These are phyloP conservation scores for Dolichotis patagonum DNA, from an alignment of 2,113 vertebrate species.

Conservation along the genomic window DNA sequence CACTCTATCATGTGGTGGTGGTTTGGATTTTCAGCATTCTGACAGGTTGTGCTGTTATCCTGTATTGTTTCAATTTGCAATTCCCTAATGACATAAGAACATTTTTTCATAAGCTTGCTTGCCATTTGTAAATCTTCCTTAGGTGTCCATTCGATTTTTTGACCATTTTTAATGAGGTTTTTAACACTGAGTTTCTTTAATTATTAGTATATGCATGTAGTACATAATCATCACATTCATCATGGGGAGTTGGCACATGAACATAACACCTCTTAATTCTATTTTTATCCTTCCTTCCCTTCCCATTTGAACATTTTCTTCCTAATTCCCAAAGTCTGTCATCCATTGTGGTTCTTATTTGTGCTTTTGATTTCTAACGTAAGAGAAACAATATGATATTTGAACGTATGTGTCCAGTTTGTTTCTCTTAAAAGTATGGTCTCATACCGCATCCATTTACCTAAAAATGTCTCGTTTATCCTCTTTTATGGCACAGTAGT, in stretches of 20 bases:
- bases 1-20: background rate
- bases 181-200: background rate
- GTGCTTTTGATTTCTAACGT: background rate
- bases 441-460: background rate
- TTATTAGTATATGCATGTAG: background rate
- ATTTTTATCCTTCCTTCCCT: background rate
- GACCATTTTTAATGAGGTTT: background rate
- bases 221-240: background rate
- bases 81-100: conserved; percentile 12
- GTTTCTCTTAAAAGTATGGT: background rate
- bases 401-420: background rate
- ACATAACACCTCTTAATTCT: background rate
- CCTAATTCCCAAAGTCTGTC: background rate
- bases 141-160: background rate
- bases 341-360: background rate
- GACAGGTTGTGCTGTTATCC: background rate
- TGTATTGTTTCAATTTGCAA: background rate
- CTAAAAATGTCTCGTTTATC: background rate
- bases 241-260: background rate
- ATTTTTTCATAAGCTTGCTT: background rate
- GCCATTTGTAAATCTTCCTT: background rate
- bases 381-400: background rate
- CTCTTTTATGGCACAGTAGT: background rate
- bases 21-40: background rate
- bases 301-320: background rate